Conservation (phyloP, 2,797 vertebrate genomes). For the Loris lydekkerianus region DNA sequence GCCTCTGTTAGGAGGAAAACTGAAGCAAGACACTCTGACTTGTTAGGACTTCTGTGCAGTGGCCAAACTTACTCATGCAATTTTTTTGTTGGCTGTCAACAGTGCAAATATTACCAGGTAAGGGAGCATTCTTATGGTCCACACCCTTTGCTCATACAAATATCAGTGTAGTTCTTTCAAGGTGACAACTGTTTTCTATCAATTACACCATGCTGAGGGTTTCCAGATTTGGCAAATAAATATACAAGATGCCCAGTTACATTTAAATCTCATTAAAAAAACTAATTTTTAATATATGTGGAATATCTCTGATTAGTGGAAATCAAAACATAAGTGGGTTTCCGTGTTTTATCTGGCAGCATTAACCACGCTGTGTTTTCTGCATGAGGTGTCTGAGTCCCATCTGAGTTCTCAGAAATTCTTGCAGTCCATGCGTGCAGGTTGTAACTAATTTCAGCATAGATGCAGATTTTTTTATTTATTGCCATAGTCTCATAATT, state of each 20-base stretch:
- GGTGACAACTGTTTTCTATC: neutral
- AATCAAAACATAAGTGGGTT: neutral
- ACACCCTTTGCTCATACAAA: neutral
- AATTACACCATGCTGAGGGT: neutral
- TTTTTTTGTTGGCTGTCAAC: rapidly evolving
- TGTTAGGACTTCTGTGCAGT: neutral
- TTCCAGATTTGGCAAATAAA: neutral
- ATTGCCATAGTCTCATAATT: neutral
- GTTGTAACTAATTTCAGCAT: neutral
- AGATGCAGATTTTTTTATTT: neutral
- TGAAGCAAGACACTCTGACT: neutral
- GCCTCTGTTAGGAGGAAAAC: neutral
- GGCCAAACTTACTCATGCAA: too few relatives aligned
- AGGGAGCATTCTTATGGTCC: too few relatives aligned
- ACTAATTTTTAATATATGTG: neutral
- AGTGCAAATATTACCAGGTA: too few relatives aligned
- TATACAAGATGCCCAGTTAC: neutral
- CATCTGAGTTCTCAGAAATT: neutral
- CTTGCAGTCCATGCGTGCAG: rapidly evolving
- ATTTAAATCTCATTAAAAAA: neutral
- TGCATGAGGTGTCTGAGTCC: neutral
- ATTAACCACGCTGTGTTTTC: neutral
- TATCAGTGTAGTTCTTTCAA: neutral
- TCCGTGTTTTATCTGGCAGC: neutral
- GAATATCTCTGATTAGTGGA: neutral